These are phyloP conservation scores for Meteorus colon DNA, from an alignment of 2,888 invertebrate species.

Conservation along the genomic window DNA sequence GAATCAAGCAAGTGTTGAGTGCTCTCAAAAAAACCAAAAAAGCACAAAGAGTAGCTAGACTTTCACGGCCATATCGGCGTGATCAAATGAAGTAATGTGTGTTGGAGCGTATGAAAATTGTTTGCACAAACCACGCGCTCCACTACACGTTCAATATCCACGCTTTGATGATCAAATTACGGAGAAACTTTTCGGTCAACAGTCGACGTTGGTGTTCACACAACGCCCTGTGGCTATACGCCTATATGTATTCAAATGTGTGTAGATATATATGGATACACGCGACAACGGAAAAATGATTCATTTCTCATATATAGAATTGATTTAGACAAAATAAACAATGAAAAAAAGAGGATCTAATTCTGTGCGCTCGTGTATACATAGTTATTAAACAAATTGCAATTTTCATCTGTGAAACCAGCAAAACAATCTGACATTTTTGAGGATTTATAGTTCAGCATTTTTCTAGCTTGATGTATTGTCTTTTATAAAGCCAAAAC, in stretches of 20 bases:
- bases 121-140: constrained; percentile 43
- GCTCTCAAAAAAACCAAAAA: constrained; percentile 26
- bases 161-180: constrained; percentile 44
- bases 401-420: neutral
- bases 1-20: neutral
- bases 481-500: neutral
- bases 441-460: neutral
- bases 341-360: neutral
- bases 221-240: neutral
- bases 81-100: constrained; percentile 42
- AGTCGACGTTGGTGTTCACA: constrained; percentile 26
- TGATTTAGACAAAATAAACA: constrained; percentile 8
- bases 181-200: constrained; percentile 38
- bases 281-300: constrained; percentile 18
- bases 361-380: neutral
- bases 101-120: constrained; percentile 43
- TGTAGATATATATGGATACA: neutral
- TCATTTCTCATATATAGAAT: constrained; percentile 24
- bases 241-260: neutral
- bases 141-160: constrained; percentile 39
- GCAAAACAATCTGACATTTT: neutral
- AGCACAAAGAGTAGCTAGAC: constrained; percentile 45
- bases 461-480: too few relatives aligned
- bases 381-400: neutral
- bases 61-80: constrained; percentile 45